Evolutionary conservation across 30 jellyfish, hydroid and myxozoan genomes (phyloP), one percentile per base, ranked within the genome.

Genomic region (Mastigias papua): DNA sequence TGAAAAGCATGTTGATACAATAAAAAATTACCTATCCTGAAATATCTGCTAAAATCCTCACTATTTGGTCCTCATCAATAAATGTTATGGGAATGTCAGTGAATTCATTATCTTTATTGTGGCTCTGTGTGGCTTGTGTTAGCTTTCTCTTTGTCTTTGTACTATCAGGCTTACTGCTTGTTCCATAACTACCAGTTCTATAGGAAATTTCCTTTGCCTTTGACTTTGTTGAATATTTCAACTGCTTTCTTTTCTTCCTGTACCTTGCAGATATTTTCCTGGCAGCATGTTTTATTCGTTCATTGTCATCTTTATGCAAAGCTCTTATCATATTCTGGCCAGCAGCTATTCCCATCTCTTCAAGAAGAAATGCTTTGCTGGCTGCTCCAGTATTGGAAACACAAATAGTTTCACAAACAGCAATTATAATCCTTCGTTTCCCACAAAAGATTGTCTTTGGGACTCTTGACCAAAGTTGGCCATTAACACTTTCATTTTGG

Each of bases 361-460:
- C 17, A 34, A 73, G 17, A 34, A 73, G 50, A 48, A 20, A 7
- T 19, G 72, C 70, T 21, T 22, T 37, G 48, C 86, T 73, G 35
- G 70, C 71, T 15, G 72, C 71, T 73, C 86, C 86, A 37, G 70
- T 48, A 23, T 73, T 73, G 25, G 48, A 6, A 28, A 77, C 42
- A 32, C 65, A 25, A 51, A 54, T 69, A 46, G 88, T 9, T 27
- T 31, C 65, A 33, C 60, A 54, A 16, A 32, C 77, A 6, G 87
- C 91, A 28, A 48, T 37, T 23, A 62, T 66, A 19, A 87, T 29
- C 25, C 32, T 34, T 37, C 32, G 51, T 42, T 69, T 67, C 23
- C 91, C 91, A 33, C 80, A 31, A 76, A 87, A 66, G 30, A 1
- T 23, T 69, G 64, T 46, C 48, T 87, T 87, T 25, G 96, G 96